phyloP scores from a whole-genome alignment of 2,888 invertebrate species.

The Tenthredo scrophulariae region DNA sequence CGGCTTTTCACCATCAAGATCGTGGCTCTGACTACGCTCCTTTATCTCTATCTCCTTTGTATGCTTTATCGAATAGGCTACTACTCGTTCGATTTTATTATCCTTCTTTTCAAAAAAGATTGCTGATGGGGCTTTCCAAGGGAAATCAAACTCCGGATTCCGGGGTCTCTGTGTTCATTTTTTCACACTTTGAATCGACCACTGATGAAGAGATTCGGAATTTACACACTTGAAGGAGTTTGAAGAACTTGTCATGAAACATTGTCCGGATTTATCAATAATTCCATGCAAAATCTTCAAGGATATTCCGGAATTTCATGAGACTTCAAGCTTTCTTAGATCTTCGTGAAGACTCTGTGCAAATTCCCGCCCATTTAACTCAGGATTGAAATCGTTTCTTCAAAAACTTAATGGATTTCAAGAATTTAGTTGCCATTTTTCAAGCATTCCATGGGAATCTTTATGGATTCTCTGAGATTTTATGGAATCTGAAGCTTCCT shows the following conservation, averaged over 20 bases:
- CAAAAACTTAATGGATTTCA: background rate
- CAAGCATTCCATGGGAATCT: background rate
- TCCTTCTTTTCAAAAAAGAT: background rate
- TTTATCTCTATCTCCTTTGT: constrained; percentile 8
- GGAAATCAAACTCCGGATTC: background rate
- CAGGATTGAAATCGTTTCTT: background rate
- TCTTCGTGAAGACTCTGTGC: background rate
- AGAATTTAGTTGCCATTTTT: background rate
- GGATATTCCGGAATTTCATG: background rate
- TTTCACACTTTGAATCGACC: too few relatives aligned
- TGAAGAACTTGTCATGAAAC: too few relatives aligned
- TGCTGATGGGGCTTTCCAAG: background rate
- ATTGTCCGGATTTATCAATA: background rate
- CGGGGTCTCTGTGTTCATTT: too few relatives aligned
- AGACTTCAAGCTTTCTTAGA: background rate
- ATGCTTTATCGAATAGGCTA: background rate
- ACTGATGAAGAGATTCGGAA: too few relatives aligned
- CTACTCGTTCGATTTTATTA: background rate
- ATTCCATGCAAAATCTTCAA: background rate
- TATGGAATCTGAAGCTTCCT: background rate
- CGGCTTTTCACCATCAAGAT: background rate
- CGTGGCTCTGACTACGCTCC: background rate
- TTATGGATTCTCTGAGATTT: background rate
- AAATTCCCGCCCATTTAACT: too few relatives aligned
- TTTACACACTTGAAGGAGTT: too few relatives aligned